phyloP scores from a whole-genome alignment of 1,140 invertebrate species.

The Drosophila orena region DNA sequence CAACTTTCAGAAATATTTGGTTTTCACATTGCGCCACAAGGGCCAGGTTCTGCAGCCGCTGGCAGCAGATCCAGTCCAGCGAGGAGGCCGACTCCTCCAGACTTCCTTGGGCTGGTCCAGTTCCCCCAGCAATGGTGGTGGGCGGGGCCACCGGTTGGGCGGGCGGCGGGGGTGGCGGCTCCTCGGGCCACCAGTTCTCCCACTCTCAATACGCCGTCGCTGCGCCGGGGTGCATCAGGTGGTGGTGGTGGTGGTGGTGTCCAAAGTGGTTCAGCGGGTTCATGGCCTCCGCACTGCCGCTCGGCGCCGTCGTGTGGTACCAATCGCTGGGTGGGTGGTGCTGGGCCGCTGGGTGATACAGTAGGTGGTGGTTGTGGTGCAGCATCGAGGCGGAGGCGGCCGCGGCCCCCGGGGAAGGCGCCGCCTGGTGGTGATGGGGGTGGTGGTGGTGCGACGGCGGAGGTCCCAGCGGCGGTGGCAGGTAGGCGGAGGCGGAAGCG shows the following conservation, averaged over 20 bases:
- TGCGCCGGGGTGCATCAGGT: constrained; percentile 86
- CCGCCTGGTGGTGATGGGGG: constrained; percentile 69
- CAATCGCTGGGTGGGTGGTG: constrained; percentile 82
- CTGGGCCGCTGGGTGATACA: constrained; percentile 83
- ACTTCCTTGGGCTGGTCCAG: constrained; percentile 20
- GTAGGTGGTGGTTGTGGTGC: constrained; percentile 83
- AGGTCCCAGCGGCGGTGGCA: constrained; percentile 77
- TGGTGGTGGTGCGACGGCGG: constrained; percentile 78
- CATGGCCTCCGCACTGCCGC: constrained; percentile 87
- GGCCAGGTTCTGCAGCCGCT: constrained; percentile 76
- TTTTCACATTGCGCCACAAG: constrained; percentile 81
- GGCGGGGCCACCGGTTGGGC: constrained; percentile 19
- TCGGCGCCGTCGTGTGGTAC: constrained; percentile 85
- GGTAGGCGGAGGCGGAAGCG: constrained; percentile 69
- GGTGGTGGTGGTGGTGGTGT: constrained; percentile 85
- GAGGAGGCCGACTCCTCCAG: constrained; percentile 50
- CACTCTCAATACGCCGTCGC: constrained; percentile 86
- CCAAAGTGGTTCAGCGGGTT: constrained; percentile 86
- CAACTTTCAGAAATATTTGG: constrained; percentile 83
- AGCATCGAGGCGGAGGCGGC: constrained; percentile 72
- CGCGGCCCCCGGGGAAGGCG: constrained; percentile 58
- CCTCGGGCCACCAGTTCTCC: constrained; percentile 79
- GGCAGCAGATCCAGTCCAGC: constrained; percentile 74
- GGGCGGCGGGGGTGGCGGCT: constrained; percentile 44
- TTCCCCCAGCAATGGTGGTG: constrained; percentile 3